Base-by-base conservation (phyloP, 2,797 vertebrate species). In the Hapalemur alaotrensis region DNA sequence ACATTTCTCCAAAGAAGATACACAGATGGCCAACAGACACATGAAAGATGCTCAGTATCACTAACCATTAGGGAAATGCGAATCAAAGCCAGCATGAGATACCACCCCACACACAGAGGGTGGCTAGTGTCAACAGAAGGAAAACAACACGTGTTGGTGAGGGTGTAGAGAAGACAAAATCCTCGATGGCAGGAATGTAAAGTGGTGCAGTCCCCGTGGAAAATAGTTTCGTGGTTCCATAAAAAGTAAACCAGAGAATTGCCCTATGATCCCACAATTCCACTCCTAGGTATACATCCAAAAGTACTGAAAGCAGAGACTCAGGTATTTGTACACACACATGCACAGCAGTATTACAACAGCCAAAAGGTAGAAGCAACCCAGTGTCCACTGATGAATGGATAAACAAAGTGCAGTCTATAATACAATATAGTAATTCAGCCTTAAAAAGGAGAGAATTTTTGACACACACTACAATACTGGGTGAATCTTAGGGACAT, bases 391-490 rank as follows among this genome's bases (percentile, higher is more conserved):
- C 4, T 1, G 5, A 3, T 7, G 43, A 32, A 38, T 0, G 5
- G 35, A 43, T 5, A 20, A 25, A 43, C 18, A 18, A 11, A 50
- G 35, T 0, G 32, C 9, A 14, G 50, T 25, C 32, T 14, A 1
- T 9, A 2, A 22, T 3, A 23, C 35, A 3, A 7, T 1, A 5
- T 2, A 2, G 0, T 1, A 32, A n/a, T 2, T n/a, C 20, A 12
- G 48, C 48, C 69, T 12, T 14, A 25, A 63, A 52, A 35, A 48
- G 6, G 48, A 95, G 32, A 32, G 35, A 32, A 5, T 1, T 10
- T 2, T 46, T 12, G 28, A 28, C 41, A 25, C 7, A 18, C 0
- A 23, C 46, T 52, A 0, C 9, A 12, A 23, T 46, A 28, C 52
- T 1, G 7, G 25, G 43, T 2, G 23, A 41, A 18, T 63, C 11